Conservation (phyloP, 92 coral and sea anemone species). For the Actinernus sp. region DNA sequence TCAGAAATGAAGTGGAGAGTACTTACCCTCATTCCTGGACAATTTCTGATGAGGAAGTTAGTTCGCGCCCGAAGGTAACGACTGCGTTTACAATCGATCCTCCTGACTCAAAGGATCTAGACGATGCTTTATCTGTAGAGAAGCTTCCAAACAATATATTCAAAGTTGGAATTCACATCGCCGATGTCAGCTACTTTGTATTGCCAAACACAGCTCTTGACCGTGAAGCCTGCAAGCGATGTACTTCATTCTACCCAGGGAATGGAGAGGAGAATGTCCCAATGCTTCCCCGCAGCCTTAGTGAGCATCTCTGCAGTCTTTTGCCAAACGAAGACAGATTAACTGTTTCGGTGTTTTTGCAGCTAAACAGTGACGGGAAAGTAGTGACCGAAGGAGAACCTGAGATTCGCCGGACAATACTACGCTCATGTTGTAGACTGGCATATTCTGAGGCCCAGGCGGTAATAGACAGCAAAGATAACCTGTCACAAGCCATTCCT, state of each 20-base stretch:
- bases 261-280: conserved; percentile 57
- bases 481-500: not conserved
- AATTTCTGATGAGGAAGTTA: conserved; percentile 59
- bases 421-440: conserved; percentile 71
- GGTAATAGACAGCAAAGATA: conserved; percentile 27
- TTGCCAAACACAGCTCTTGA: conserved; percentile 69
- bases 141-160: conserved; percentile 16
- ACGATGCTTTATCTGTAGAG: conserved; percentile 88
- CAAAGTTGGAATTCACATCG: conserved; percentile 85
- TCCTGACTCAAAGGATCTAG: conserved; percentile 72
- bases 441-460: conserved; percentile 79
- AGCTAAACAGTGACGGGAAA: conserved; percentile 51
- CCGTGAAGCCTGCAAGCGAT: conserved; percentile 75
- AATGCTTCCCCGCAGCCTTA: conserved; percentile 88
- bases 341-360: conserved; percentile 67
- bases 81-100: conserved; percentile 93
- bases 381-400: conserved; percentile 28
- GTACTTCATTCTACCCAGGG: conserved; percentile 81
- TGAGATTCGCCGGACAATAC: conserved; percentile 56
- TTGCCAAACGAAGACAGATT: conserved; percentile 72
- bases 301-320: conserved; percentile 83
- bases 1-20: conserved; percentile 16
- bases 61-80: conserved; percentile 18
- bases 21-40: conserved; percentile 45
- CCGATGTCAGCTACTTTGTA: conserved; percentile 92